Conservation (phyloP, 2,113 vertebrate genomes). For the Cynoglossus semilaevis region DNA sequence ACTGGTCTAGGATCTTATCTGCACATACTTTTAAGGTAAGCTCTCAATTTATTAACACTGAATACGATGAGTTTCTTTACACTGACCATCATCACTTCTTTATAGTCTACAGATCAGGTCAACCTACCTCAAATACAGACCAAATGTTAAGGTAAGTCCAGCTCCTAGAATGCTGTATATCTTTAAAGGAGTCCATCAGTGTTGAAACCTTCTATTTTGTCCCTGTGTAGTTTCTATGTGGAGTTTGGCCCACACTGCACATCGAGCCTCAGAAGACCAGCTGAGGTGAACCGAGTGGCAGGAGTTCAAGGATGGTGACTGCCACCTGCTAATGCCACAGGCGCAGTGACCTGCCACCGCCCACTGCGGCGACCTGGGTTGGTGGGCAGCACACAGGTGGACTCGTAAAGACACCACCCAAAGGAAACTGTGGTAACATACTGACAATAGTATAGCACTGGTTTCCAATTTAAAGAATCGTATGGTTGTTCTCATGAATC, state of each 20-base stretch:
- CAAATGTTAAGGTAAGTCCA: conserved; percentile 88
- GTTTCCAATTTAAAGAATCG: conserved; percentile 32
- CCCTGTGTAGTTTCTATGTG: conserved; percentile 84
- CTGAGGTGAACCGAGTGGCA: conserved; percentile 66
- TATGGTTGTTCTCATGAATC: conserved; percentile 24
- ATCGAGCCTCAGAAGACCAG: conserved; percentile 85
- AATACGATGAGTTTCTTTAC: too few species aligned
- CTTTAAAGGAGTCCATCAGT: neutral
- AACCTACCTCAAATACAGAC: conserved; percentile 91
- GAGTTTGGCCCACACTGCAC: conserved; percentile 90
- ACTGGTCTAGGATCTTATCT: conserved; percentile 96
- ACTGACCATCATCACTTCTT: neutral
- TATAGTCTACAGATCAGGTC: conserved; percentile 92
- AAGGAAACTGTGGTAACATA: conserved; percentile 36
- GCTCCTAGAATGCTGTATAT: neutral
- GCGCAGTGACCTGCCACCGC: conserved; percentile 35
- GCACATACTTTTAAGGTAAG: conserved; percentile 93
- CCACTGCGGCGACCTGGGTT: conserved; percentile 25
- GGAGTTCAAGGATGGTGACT: conserved; percentile 43
- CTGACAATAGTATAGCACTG: conserved; percentile 52
- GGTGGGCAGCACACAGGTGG: conserved; percentile 19
- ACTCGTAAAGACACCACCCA: conserved; percentile 12
- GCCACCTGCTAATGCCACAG: conserved; percentile 34
- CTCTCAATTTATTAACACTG: neutral
- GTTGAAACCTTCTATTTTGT: neutral